Conservation (phyloP, 2,888 invertebrate species). For the Cantharis lateralis region DNA sequence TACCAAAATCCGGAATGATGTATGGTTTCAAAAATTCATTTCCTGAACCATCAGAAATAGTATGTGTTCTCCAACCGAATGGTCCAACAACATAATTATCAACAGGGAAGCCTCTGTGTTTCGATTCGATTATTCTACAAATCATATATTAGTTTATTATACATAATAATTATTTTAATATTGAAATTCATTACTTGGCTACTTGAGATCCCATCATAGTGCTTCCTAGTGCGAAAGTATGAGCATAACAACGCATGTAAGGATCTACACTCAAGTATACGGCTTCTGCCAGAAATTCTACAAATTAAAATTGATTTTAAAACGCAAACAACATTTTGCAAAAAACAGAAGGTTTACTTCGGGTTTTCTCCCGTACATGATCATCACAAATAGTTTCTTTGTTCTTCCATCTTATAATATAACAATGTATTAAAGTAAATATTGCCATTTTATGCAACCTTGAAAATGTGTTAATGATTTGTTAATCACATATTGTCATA, state of each 20-base stretch:
- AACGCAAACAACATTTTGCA: too few species aligned
- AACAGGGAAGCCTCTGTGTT: constrained; percentile 66
- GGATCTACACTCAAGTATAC: constrained; percentile 74
- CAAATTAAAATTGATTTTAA: constrained; percentile 37
- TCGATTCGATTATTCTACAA: constrained; percentile 70
- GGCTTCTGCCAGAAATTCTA: constrained; percentile 70
- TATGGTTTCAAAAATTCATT: neutral
- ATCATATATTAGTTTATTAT: constrained; percentile 5
- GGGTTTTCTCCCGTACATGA: too few species aligned
- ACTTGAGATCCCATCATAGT: constrained; percentile 74
- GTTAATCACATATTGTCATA: neutral
- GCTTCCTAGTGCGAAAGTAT: constrained; percentile 59
- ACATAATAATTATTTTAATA: neutral
- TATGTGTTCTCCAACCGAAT: constrained; percentile 72
- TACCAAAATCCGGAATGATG: constrained; percentile 11
- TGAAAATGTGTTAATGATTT: neutral
- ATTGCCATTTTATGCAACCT: neutral
- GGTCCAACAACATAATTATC: constrained; percentile 67
- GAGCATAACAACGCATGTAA: constrained; percentile 67
- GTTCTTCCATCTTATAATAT: too few species aligned
- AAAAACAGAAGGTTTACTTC: too few species aligned
- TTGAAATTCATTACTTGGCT: constrained; percentile 61
- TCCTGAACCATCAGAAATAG: constrained; percentile 60
- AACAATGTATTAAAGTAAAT: too few species aligned
- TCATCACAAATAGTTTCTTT: too few species aligned